phyloP scores from a whole-genome alignment of 2,797 vertebrate genomes.

The Malacoraja senta region DNA sequence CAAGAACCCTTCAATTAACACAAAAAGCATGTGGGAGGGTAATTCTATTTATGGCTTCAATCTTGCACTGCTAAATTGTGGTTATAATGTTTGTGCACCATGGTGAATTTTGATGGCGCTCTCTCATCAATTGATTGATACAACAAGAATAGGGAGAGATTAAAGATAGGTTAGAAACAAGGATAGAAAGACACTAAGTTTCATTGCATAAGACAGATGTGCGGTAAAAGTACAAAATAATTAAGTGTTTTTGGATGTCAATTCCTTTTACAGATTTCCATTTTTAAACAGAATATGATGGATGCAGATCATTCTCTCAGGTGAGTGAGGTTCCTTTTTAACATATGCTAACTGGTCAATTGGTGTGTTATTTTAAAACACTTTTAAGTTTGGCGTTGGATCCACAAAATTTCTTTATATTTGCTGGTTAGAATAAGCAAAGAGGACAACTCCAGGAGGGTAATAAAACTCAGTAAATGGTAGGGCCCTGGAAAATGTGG shows the following conservation, averaged over 20 bases:
- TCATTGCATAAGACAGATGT: not conserved
- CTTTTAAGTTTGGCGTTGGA: not conserved
- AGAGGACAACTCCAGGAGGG: not conserved
- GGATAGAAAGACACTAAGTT: too few relatives aligned
- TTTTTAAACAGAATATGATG: not conserved
- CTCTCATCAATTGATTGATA: not conserved
- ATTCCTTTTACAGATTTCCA: not conserved
- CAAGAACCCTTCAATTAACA: not conserved
- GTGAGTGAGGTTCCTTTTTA: not conserved
- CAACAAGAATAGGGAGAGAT: not conserved
- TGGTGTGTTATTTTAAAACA: not conserved
- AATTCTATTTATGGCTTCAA: not conserved
- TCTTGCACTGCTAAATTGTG: not conserved
- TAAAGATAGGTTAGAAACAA: not conserved
- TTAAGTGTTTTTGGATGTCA: not conserved
- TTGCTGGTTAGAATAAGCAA: not conserved
- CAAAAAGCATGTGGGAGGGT: not conserved
- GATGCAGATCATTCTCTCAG: too few relatives aligned
- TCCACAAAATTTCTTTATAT: not conserved
- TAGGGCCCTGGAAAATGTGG: too few relatives aligned
- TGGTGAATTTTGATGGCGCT: not conserved
- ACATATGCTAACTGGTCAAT: not conserved
- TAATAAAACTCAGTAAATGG: not conserved
- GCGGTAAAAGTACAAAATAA: not conserved
- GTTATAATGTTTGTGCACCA: not conserved